Evolutionary conservation across 2,797 vertebrate species (phyloP).

Genomic region (Amniataba percoides): DNA sequence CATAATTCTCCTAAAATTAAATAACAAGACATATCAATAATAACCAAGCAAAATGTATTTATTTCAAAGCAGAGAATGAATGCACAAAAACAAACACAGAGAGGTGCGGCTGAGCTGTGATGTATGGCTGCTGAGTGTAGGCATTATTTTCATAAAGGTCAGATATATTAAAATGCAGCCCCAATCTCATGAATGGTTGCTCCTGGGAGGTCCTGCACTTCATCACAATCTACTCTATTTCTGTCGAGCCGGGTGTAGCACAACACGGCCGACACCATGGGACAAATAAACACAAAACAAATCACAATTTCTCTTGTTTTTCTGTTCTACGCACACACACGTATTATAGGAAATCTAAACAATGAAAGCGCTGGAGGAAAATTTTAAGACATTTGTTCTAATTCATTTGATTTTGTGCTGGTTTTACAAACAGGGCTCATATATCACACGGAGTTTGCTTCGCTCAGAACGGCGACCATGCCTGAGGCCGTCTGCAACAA

Average conservation of each 20-base stretch:
- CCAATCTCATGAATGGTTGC: constrained; percentile 54
- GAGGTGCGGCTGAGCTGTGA: constrained; percentile 4
- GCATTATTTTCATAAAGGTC: constrained; percentile 62
- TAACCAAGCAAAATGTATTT: constrained; percentile 2
- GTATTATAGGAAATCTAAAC: not conserved
- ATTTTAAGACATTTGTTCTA: constrained; percentile 10
- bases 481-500: constrained; percentile 8
- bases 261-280: not conserved
- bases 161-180: constrained; percentile 40
- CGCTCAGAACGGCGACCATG: not conserved
- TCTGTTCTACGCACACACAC: not conserved
- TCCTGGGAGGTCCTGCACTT: constrained; percentile 41
- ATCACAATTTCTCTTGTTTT: constrained; percentile 23
- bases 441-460: constrained; percentile 8
- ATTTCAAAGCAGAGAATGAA: constrained; percentile 9
- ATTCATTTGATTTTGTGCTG: constrained; percentile 4
- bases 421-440: constrained; percentile 16
- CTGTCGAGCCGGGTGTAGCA: constrained; percentile 11
- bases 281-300: constrained; percentile 35
- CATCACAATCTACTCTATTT: constrained; percentile 51
- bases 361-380: not conserved
- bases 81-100: constrained; percentile 11
- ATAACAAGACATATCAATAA: not conserved
- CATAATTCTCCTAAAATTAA: not conserved
- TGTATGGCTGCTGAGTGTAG: constrained; percentile 26